phyloP scores from a whole-genome alignment of 1,140 invertebrate species.

The Sogatella furcifera region DNA sequence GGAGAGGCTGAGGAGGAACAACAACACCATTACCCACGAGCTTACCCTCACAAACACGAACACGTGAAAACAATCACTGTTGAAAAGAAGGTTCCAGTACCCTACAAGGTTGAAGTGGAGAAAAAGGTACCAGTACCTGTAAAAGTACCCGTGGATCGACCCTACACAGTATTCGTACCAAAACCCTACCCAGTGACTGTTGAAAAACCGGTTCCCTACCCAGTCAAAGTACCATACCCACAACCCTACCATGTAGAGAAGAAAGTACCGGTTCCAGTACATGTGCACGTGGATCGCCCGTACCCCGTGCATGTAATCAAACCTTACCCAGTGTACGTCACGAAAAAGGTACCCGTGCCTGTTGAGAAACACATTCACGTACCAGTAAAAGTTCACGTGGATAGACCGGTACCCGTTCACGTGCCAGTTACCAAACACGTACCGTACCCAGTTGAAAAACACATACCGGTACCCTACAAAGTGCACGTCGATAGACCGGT shows the following conservation, averaged over 20 bases:
- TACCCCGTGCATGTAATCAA: constrained; percentile 6
- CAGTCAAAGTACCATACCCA: constrained; percentile 58
- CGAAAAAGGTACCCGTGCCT: not conserved
- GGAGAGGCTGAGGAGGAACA: not conserved
- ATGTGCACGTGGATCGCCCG: constrained; percentile 18
- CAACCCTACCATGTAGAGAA: constrained; percentile 42
- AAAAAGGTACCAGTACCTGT: constrained; percentile 11
- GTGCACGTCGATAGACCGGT: constrained; percentile 37
- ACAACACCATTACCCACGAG: not conserved
- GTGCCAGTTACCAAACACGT: constrained; percentile 49
- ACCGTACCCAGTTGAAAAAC: constrained; percentile 35
- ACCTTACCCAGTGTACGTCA: constrained; percentile 7
- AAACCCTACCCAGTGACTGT: constrained; percentile 52
- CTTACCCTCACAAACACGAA: not conserved
- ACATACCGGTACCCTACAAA: constrained; percentile 38
- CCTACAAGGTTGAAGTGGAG: constrained; percentile 36
- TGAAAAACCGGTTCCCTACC: constrained; percentile 49
- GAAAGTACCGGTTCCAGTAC: constrained; percentile 21
- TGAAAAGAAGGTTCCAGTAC: constrained; percentile 16
- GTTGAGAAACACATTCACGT: constrained; percentile 45
- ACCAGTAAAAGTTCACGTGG: constrained; percentile 41
- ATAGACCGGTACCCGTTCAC: constrained; percentile 31
- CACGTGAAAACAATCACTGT: constrained; percentile 9
- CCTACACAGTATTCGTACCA: constrained; percentile 35
- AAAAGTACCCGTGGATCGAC: constrained; percentile 12